Evolutionary conservation across 2,797 vertebrate genomes (phyloP).

Genomic region (Caiman crocodilus): DNA sequence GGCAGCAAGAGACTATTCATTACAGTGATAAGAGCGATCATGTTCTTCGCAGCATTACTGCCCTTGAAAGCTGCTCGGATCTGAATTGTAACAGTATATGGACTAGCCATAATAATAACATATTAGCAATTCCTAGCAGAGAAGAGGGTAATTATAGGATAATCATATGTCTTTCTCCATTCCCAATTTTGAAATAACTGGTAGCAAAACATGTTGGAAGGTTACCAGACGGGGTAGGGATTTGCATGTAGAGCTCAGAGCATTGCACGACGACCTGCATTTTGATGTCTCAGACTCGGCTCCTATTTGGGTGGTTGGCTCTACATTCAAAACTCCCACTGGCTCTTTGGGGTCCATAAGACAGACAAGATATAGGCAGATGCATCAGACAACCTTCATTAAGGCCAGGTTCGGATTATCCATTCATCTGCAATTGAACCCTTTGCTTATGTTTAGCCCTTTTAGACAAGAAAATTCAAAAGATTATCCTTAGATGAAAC

Average conservation of each 20-base stretch:
- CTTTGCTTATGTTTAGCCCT: background rate
- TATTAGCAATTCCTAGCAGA: too few species aligned
- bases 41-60: background rate
- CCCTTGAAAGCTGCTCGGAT: background rate
- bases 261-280: background rate
- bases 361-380: background rate
- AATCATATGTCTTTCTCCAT: too few species aligned
- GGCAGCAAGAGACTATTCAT: too few species aligned
- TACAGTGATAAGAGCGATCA: too few species aligned
- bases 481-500: background rate
- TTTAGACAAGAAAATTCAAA: background rate
- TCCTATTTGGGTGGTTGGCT: background rate
- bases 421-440: background rate
- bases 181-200: too few species aligned
- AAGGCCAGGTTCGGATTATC: background rate
- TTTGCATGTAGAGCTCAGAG: background rate
- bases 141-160: too few species aligned
- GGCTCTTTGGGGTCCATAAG: background rate
- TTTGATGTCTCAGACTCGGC: background rate
- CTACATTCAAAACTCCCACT: background rate
- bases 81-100: background rate
- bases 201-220: background rate
- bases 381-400: background rate
- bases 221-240: background rate
- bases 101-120: background rate